Conservation (phyloP, 2,888 invertebrate genomes). For the Sphaerophoria rueppellii region DNA sequence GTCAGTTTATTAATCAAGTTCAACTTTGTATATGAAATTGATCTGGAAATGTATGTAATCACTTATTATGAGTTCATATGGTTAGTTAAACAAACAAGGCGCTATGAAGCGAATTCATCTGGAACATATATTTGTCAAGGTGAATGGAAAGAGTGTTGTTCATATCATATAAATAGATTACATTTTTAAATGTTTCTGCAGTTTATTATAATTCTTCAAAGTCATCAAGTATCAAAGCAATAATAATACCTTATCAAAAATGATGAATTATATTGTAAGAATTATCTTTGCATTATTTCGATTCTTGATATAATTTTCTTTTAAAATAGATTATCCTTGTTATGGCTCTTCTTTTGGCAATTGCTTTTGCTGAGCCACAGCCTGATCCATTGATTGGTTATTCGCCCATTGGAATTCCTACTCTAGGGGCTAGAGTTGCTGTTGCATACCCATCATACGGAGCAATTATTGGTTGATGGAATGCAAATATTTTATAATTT, state of each 20-base stretch:
- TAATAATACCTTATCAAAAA: not conserved
- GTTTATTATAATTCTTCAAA: not conserved
- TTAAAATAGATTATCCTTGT: not conserved
- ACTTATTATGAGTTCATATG: too few species aligned
- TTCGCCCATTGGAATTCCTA: conserved; percentile 3
- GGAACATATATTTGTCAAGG: not conserved
- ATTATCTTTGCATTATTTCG: too few species aligned
- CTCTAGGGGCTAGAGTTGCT: not conserved
- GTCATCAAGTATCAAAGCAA: not conserved
- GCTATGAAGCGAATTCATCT: not conserved
- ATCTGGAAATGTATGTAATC: too few species aligned
- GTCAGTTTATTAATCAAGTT: too few species aligned
- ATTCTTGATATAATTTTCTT: not conserved
- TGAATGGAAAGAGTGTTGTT: not conserved
- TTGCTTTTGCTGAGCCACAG: conserved; percentile 9
- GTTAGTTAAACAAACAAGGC: too few species aligned
- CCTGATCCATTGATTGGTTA: conserved; percentile 12
- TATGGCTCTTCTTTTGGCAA: conserved; percentile 7
- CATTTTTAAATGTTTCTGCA: not conserved
- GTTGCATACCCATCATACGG: conserved; percentile 4
- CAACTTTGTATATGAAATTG: too few species aligned
- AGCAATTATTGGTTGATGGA: conserved; percentile 9
- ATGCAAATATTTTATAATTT: too few species aligned
- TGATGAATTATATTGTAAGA: conserved; percentile 23
- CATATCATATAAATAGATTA: not conserved